phyloP scores from a whole-genome alignment of 2,113 vertebrate genomes.

The Benitochromis conjunctus region DNA sequence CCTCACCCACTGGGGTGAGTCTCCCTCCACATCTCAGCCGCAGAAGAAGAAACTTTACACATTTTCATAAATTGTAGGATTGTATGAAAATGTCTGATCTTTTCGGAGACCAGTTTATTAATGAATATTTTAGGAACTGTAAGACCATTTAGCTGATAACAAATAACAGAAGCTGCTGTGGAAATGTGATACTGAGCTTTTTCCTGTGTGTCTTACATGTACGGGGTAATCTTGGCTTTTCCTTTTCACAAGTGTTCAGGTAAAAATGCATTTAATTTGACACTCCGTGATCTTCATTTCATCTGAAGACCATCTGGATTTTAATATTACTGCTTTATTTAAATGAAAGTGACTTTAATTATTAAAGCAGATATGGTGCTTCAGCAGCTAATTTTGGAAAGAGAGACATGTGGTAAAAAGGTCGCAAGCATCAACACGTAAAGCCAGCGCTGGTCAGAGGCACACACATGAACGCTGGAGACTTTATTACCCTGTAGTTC shows the following conservation, averaged over 20 bases:
- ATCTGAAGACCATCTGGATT: too few species aligned
- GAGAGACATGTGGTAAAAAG: too few species aligned
- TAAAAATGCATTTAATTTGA: neutral
- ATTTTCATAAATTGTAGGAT: neutral
- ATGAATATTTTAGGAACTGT: neutral
- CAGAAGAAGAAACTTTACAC: neutral
- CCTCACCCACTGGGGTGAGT: conserved; percentile 79
- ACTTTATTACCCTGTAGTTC: too few species aligned
- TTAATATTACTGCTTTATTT: too few species aligned
- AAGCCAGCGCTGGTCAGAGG: too few species aligned
- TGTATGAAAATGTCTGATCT: neutral
- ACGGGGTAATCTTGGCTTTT: neutral
- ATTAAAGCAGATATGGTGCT: too few species aligned
- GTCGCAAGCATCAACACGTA: too few species aligned
- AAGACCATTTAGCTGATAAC: neutral
- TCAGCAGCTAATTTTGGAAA: too few species aligned
- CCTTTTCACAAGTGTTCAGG: neutral
- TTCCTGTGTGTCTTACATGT: neutral
- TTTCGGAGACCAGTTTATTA: neutral
- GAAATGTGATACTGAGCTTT: too few species aligned
- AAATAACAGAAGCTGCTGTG: neutral
- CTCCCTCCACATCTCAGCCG: neutral
- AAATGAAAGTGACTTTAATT: too few species aligned
- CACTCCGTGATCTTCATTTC: neutral
- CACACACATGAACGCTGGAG: too few species aligned